phyloP scores from a whole-genome alignment of 2,113 vertebrate species.

The Seriola rivoliana region DNA sequence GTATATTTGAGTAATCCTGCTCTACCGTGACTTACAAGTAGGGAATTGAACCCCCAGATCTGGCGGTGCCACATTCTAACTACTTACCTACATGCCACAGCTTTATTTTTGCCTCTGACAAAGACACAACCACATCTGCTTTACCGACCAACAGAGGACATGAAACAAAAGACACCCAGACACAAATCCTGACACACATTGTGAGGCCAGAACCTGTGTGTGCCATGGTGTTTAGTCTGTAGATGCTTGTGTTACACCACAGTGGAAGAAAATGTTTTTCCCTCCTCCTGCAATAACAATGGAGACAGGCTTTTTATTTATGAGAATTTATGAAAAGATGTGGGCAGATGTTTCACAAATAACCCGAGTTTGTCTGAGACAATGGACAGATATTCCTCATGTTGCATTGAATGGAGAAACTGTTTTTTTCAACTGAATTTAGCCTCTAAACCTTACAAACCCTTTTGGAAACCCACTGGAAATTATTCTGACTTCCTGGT shows the following conservation, averaged over 20 bases:
- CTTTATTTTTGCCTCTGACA: slow-evolving; percentile 23
- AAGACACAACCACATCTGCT: slow-evolving; percentile 48
- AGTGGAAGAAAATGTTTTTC: slow-evolving; percentile 30
- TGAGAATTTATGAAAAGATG: slow-evolving; percentile 38
- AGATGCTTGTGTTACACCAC: slow-evolving; percentile 20
- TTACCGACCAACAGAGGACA: slow-evolving; percentile 29
- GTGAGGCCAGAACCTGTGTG: slow-evolving; percentile 24
- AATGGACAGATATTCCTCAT: slow-evolving; percentile 15
- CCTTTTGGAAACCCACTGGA: background rate
- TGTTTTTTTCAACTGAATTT: background rate
- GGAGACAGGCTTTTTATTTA: slow-evolving; percentile 33
- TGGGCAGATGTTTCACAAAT: slow-evolving; percentile 13
- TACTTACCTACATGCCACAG: slow-evolving; percentile 28
- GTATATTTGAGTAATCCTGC: slow-evolving; percentile 50
- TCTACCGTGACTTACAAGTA: slow-evolving; percentile 10
- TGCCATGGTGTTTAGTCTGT: slow-evolving; percentile 52
- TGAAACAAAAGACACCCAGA: slow-evolving; percentile 31
- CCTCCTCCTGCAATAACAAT: slow-evolving; percentile 45
- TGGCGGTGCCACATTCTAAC: slow-evolving; percentile 18
- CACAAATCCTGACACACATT: slow-evolving; percentile 23
- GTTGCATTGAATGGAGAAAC: background rate
- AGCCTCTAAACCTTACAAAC: background rate
- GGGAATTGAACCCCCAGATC: slow-evolving; percentile 43
- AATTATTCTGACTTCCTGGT: background rate
- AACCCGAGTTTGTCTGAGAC: slow-evolving; percentile 18